Conservation (phyloP, 2,888 invertebrate genomes). For the Nesidiocoris tenuis region DNA sequence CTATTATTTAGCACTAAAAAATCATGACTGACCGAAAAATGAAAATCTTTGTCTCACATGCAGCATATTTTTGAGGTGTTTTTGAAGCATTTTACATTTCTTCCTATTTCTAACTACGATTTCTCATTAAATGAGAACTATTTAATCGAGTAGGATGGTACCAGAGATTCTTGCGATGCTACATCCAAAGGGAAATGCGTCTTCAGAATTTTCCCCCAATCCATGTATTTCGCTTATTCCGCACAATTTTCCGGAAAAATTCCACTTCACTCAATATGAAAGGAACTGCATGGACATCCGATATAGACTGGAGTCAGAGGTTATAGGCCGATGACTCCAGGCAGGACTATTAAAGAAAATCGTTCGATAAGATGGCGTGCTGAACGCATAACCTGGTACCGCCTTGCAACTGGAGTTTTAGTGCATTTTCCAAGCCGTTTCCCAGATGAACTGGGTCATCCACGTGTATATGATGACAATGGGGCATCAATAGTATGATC, state of each 20-base stretch:
- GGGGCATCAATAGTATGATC: background rate
- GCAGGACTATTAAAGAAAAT: background rate
- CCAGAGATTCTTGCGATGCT: slow-evolving; percentile 23
- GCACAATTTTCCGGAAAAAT: background rate
- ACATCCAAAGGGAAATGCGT: slow-evolving; percentile 26
- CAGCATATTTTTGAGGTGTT: too few relatives aligned
- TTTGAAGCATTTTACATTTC: too few relatives aligned
- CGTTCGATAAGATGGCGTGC: slow-evolving; percentile 25
- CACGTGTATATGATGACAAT: slow-evolving; percentile 19
- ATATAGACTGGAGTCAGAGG: background rate
- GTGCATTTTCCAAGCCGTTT: slow-evolving; percentile 5
- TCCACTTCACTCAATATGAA: background rate
- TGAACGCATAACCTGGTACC: slow-evolving; percentile 24
- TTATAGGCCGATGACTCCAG: background rate
- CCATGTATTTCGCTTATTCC: background rate
- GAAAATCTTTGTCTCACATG: too few relatives aligned
- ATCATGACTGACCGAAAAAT: too few relatives aligned
- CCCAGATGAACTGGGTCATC: slow-evolving; percentile 10
- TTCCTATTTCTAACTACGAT: too few relatives aligned
- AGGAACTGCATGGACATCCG: background rate
- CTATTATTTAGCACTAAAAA: too few relatives aligned
- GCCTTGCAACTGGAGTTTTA: slow-evolving; percentile 26
- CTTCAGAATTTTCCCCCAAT: slow-evolving; percentile 24
- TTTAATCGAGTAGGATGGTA: too few relatives aligned
- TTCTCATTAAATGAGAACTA: too few relatives aligned